These are phyloP conservation scores for Paracentrotus lividus DNA, from an alignment of 53 echinoderm and acorn worm species.

Conservation along the genomic window DNA sequence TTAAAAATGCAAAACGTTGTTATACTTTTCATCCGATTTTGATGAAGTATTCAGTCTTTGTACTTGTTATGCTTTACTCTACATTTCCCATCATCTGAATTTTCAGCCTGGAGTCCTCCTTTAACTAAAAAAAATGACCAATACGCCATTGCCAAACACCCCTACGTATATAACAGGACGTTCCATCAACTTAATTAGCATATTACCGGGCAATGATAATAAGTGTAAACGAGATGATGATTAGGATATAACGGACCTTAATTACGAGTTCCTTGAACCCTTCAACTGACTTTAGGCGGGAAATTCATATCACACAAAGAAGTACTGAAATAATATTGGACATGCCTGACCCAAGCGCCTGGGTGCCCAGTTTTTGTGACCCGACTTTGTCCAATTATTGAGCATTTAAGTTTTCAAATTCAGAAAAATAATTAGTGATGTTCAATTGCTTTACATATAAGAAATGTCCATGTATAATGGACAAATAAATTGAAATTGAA, in stretches of 20 bases:
- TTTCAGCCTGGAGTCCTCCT: too few species aligned
- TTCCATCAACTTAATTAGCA: constrained; percentile 27
- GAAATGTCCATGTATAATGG: too few species aligned
- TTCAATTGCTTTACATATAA: not conserved
- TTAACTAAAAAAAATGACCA: constrained; percentile 13
- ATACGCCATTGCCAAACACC: not conserved
- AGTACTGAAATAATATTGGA: not conserved
- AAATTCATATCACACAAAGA: constrained; percentile 32
- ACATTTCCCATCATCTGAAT: too few species aligned
- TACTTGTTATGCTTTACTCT: too few species aligned
- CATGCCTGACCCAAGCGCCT: not conserved
- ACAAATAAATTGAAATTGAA: too few species aligned
- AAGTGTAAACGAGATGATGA: not conserved
- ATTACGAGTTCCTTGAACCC: constrained; percentile 41
- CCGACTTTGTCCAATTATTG: not conserved
- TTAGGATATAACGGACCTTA: constrained; percentile 5
- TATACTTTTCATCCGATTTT: too few species aligned
- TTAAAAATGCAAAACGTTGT: too few species aligned
- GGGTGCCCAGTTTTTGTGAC: not conserved
- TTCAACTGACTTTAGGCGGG: not conserved
- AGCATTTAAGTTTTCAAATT: not conserved
- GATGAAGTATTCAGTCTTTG: too few species aligned
- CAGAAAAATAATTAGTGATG: not conserved
- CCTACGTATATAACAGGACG: constrained; percentile 1
- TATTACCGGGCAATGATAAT: constrained; percentile 14